These are phyloP conservation scores for Caenorhabditis sp. DNA, from an alignment of 2,888 invertebrate genomes.

Conservation along the genomic window DNA sequence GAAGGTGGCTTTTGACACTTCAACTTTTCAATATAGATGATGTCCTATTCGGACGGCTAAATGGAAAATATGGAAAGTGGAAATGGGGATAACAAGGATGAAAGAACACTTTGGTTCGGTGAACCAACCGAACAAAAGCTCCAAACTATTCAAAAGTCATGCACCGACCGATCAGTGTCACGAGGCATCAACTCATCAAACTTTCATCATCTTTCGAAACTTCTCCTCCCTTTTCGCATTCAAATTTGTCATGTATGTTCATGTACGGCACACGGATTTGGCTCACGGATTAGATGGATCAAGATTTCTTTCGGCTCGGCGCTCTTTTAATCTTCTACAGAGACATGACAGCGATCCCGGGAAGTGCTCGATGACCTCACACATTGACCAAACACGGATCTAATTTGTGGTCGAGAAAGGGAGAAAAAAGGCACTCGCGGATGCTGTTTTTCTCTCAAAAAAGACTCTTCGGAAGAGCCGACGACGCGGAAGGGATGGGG, in stretches of 20 bases:
- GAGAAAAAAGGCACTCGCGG: conserved; percentile 2
- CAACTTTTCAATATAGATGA: background rate
- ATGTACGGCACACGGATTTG: background rate
- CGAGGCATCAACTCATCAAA: background rate
- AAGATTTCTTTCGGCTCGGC: background rate
- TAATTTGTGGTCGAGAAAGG: conserved; percentile 28
- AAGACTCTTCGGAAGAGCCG: conserved; percentile 11
- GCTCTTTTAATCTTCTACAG: background rate
- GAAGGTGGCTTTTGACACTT: background rate
- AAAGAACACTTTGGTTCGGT: background rate
- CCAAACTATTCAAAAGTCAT: conserved; percentile 1
- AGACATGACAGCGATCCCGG: conserved; percentile 2
- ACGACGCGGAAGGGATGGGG: conserved; percentile 14
- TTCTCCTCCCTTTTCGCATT: background rate
- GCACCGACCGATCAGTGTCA: background rate
- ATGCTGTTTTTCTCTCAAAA: background rate
- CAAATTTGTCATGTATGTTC: conserved; percentile 1
- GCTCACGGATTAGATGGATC: conserved; percentile 1
- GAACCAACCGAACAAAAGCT: background rate
- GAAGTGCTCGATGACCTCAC: conserved; percentile 28
- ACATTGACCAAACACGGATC: conserved; percentile 27
- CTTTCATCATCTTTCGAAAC: background rate
- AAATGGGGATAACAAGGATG: background rate
- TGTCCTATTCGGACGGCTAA: background rate
- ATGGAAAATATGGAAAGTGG: no score